Base-by-base conservation (phyloP, 1,140 invertebrate genomes). In the Dendroctonus valens region DNA sequence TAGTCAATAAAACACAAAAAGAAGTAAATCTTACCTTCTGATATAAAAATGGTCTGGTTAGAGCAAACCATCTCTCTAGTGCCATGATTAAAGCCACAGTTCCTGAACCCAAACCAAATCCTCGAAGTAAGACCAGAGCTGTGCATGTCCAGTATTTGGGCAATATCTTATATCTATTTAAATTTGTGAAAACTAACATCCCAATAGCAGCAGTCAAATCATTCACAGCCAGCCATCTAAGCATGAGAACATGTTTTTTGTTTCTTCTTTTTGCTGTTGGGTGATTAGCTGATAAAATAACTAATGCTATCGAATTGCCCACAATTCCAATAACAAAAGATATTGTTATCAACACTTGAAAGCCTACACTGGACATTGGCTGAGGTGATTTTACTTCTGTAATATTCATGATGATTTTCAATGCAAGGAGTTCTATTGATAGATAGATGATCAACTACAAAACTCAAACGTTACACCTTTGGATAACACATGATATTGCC, bases 21-120 rank as follows among this genome's bases (percentile, higher is more conserved):
- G 26, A 26, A 26, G 26, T 26, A 26, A 26, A 26, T 26, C 15
- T 79, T 79, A 93, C 91, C 87, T 92, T 91, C 78, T 93, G 91
- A 78, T 93, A 94, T 60, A 91, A 82, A 75, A 94, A 94, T n/a
- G 92, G 92, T 68, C 88, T 85, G 0, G 91, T 92, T 54, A 94
- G 83, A 4, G 92, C 91, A 67, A 93, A 81, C 85, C 90, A 94
- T 62, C 92, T 81, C 78, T 94, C 92, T 12, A 87, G 84, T 2
- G 91, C 91, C 91, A 94, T 94, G 5, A 93, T 89, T 71, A 91
- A 85, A 11, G 91, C 90, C 48, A 94, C 91, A 78, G 89, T 92
- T 6, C 92, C 92, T 15, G 91, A 93, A 59, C 91, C 91, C 2
- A 94, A 82, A 6, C 91, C 92, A 78, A 94, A 93, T 49, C 89